These are phyloP conservation scores for Agriopis marginaria DNA, from an alignment of 2,888 invertebrate genomes.

Conservation along the genomic window DNA sequence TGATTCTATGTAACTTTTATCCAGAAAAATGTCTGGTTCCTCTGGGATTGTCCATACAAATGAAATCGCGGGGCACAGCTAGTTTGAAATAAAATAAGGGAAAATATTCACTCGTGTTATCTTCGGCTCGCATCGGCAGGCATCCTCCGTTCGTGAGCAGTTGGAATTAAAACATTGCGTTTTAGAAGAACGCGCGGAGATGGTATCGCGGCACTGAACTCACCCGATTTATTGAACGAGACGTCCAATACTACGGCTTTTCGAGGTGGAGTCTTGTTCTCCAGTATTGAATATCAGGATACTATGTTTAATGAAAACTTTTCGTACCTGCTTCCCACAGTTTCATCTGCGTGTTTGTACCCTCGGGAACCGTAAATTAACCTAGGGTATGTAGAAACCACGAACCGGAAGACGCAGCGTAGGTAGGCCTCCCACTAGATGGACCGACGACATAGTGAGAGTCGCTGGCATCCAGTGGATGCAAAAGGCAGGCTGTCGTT, in stretches of 20 bases:
- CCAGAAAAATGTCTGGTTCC: background rate
- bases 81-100: constrained; percentile 10
- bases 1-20: no score
- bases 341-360: no score
- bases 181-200: constrained; percentile 62
- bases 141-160: constrained; percentile 55
- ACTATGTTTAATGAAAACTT: background rate
- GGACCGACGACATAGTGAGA: no score
- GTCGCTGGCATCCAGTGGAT: no score
- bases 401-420: no score
- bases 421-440: no score
- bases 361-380: no score
- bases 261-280: background rate
- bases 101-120: constrained; percentile 52
- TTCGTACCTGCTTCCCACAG: no score
- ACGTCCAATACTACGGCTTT: constrained; percentile 21
- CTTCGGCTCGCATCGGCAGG: constrained; percentile 62
- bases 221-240: constrained; percentile 66
- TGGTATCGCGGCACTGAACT: constrained; percentile 55
- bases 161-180: constrained; percentile 83
- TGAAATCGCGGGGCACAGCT: background rate
- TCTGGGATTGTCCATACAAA: background rate
- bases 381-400: no score
- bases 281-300: background rate
- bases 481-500: no score